Percentiles rank a stretch among this genome's conserved stretches.
phyloP scores from a whole-genome alignment of 2,888 invertebrate species.

The Vannuccia rotundouncinata region DNA sequence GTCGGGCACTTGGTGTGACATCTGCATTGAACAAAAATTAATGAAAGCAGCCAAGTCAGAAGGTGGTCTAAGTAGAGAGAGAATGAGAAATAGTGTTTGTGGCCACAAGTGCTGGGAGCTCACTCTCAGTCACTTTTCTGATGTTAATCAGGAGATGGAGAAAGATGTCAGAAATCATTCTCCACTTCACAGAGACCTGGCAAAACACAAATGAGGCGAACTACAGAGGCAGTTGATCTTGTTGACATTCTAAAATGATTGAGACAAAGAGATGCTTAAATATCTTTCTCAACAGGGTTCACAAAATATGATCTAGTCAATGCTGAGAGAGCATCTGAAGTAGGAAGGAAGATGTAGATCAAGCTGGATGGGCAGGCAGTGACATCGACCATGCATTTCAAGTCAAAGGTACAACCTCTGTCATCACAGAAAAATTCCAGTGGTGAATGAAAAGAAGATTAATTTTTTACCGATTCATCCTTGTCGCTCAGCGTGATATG shows the following conservation, averaged over 20 bases:
- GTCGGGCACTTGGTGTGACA: background rate
- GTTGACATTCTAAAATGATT: background rate
- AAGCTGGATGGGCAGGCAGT: background rate
- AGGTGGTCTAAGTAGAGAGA: background rate
- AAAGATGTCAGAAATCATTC: background rate
- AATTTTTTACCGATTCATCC: background rate
- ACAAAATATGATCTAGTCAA: background rate
- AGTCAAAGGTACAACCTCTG: background rate
- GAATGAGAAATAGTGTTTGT: background rate
- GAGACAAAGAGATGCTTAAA: slow-evolving; percentile 1
- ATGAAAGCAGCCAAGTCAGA: slow-evolving; percentile 11
- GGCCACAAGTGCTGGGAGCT: slow-evolving; percentile 15
- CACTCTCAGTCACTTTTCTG: slow-evolving; percentile 16
- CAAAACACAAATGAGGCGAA: slow-evolving; percentile 16
- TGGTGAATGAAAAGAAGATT: background rate
- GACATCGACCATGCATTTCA: background rate
- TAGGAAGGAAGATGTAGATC: background rate
- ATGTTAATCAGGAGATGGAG: background rate
- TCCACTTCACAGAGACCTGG: slow-evolving; percentile 11
- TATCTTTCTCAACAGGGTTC: slow-evolving; percentile 12
- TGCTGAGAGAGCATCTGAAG: background rate
- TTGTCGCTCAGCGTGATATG: background rate
- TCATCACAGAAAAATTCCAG: background rate
- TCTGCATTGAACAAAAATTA: background rate
- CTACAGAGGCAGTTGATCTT: background rate